Conservation (phyloP, 2,113 vertebrate genomes). For the Pseudorectes ferrugineus region DNA sequence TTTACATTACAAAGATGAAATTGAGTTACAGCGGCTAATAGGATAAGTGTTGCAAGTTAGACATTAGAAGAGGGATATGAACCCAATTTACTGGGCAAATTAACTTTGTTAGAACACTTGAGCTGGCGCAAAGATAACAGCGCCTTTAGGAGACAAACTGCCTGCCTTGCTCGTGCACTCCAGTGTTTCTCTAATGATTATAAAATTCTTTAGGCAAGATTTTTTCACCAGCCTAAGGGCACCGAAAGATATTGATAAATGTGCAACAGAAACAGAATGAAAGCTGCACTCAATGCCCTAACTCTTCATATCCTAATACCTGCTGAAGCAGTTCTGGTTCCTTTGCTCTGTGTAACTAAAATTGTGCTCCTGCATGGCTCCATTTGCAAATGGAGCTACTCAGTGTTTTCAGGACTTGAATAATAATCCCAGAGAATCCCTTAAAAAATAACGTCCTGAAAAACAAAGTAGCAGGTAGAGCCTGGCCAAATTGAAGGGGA, state of each 20-base stretch:
- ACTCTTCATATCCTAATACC: background rate
- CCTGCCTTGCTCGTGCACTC: background rate
- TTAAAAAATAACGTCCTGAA: background rate
- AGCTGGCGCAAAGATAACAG: background rate
- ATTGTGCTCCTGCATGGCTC: background rate
- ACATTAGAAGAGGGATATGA: background rate
- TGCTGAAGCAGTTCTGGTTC: background rate
- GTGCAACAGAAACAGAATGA: background rate
- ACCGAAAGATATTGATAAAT: background rate
- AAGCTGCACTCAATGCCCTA: background rate
- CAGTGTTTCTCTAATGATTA: background rate
- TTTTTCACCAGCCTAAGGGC: background rate
- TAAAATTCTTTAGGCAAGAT: background rate
- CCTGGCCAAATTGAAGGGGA: background rate
- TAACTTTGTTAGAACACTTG: background rate
- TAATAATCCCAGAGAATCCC: background rate
- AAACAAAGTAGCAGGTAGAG: background rate
- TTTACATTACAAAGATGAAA: background rate
- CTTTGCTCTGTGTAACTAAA: background rate
- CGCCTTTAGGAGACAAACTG: background rate
- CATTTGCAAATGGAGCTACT: background rate
- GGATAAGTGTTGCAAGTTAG: background rate
- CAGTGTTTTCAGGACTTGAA: background rate
- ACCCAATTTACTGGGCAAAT: conserved; percentile 11
- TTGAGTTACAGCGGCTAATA: background rate